These are phyloP conservation scores for Notiomystis cincta DNA, from an alignment of 2,113 vertebrate genomes.

Conservation along the genomic window DNA sequence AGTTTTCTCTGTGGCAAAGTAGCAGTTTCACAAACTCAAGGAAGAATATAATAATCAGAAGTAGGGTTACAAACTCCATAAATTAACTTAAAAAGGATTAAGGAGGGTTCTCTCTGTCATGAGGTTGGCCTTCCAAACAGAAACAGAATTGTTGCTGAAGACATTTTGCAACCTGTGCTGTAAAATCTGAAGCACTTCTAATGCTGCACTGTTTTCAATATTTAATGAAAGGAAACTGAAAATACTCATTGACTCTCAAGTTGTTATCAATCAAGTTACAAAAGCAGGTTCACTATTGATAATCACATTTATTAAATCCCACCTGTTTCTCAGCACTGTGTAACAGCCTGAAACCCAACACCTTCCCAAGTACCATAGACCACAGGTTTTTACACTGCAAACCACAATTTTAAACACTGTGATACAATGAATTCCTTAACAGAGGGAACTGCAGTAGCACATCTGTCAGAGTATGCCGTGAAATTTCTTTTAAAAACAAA, in stretches of 20 bases:
- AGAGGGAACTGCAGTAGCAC: background rate
- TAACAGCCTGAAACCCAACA: background rate
- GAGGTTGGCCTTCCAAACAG: background rate
- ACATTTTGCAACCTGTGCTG: background rate
- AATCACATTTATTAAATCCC: background rate
- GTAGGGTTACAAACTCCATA: background rate
- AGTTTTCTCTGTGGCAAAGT: background rate
- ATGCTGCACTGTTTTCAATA: background rate
- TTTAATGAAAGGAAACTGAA: constrained; percentile 10
- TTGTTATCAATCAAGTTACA: background rate
- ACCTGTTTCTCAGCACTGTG: background rate
- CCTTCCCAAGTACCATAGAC: background rate
- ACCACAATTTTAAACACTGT: background rate
- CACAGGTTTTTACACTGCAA: background rate
- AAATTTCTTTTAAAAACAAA: background rate
- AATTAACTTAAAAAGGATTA: background rate
- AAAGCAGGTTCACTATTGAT: background rate
- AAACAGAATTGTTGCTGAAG: background rate
- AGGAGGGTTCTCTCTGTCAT: background rate
- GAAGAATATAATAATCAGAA: background rate
- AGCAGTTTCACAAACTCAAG: background rate
- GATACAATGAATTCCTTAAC: background rate
- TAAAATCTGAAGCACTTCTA: background rate
- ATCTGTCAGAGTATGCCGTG: background rate
- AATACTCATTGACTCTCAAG: background rate